Base-by-base conservation (phyloP, 2,888 invertebrate genomes). In the Trissonchulus latispiculum region DNA sequence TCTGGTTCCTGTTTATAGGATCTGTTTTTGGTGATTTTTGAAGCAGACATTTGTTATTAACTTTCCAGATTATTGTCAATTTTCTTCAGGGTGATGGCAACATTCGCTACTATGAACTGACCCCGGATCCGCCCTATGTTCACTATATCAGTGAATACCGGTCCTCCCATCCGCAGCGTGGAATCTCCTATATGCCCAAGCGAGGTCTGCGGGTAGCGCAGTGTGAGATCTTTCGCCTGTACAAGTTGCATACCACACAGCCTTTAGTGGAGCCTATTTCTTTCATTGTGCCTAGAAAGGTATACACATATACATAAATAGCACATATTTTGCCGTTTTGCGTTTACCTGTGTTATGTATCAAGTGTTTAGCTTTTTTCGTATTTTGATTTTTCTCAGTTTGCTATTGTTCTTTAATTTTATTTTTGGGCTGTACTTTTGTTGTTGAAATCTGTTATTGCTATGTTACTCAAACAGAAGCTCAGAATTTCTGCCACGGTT, bases 231-330 rank as follows among this genome's bases (percentile, higher is more conserved):
- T 88, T 91, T 79, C 90, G 95, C 84, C 95, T 97, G 86, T 97
- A 93, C 87, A 89, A 96, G 79, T 88, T 97, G 75, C 95, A 95
- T 85, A 66, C 76, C 61, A 83, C 83, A 35, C 84, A 84, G 76
- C 80, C 81, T 68, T 75, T 95, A 71, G 94, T 95, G 84, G 96
- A 96, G 88, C 91, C 90, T 77, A 88, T 94, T 75, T 93, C 95
- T n/a, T 95, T 97, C 94, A 95, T 95, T 73, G 96, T 96, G 74
- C 96, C 96, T 33, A 88, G 96, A 83, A 95, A 95, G 87, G 89
- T 89, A 81, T 23, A 72, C 32, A 70, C n/a, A n/a, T n/a, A n/a
- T n/a, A n/a, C n/a, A n/a, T n/a, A n/a, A n/a, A n/a, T n/a, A n/a
- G n/a, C n/a, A n/a, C n/a, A n/a, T n/a, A n/a, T n/a, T n/a, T n/a